Evolutionary conservation across 2,797 vertebrate species (phyloP).

Genomic region (Kryptolebias ocellatus): DNA sequence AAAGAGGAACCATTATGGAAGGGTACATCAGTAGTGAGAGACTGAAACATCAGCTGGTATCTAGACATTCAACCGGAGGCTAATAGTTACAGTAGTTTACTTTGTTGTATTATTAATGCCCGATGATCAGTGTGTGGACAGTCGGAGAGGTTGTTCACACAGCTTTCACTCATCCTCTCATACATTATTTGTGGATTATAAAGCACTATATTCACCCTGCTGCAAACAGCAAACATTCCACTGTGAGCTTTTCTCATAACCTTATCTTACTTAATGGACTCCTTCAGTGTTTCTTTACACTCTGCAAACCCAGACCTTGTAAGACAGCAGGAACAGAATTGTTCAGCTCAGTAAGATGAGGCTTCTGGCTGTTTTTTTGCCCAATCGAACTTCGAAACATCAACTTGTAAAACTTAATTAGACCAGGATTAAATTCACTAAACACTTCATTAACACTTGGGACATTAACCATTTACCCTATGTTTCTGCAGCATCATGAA

Average conservation of each 20-base stretch:
- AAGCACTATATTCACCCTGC: not conserved
- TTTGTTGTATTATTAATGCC: not conserved
- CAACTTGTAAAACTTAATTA: too few species aligned
- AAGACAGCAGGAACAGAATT: not conserved
- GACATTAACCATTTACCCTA: too few species aligned
- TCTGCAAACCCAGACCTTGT: not conserved
- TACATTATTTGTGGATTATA: conserved; percentile 11
- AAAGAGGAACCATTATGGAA: too few species aligned
- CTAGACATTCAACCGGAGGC: not conserved
- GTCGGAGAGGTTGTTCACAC: not conserved
- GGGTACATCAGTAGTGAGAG: too few species aligned
- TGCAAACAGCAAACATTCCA: not conserved
- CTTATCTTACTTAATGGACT: too few species aligned
- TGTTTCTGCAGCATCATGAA: too few species aligned
- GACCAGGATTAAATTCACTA: too few species aligned
- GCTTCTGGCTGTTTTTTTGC: not conserved
- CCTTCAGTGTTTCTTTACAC: not conserved
- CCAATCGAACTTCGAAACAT: too few species aligned
- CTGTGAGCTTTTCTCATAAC: conserved; percentile 4
- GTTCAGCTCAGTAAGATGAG: not conserved
- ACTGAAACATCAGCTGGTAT: not conserved
- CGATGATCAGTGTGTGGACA: not conserved
- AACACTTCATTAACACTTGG: too few species aligned
- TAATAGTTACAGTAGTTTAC: conserved; percentile 1
- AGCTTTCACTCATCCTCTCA: not conserved